These are phyloP conservation scores for Hedya salicella DNA, from an alignment of 2,888 invertebrate genomes.

Conservation along the genomic window DNA sequence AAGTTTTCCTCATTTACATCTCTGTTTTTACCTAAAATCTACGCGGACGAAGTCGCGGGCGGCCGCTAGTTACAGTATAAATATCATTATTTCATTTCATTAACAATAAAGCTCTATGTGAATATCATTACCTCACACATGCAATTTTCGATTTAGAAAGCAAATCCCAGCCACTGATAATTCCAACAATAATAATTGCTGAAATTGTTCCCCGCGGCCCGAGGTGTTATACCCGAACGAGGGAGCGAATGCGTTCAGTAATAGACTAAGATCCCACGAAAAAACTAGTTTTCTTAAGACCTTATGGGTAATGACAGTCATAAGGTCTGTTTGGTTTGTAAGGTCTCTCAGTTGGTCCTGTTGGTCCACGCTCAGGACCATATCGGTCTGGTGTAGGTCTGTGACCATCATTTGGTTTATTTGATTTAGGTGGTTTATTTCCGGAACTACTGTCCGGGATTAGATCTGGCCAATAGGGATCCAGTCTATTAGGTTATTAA, in stretches of 20 bases:
- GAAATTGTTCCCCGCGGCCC: not conserved
- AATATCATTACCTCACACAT: too few species aligned
- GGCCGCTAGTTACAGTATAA: too few species aligned
- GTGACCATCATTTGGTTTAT: slow-evolving; percentile 48
- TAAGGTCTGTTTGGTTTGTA: slow-evolving; percentile 56
- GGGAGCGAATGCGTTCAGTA: too few species aligned
- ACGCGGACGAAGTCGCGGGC: too few species aligned
- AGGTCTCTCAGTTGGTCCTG: slow-evolving; percentile 56
- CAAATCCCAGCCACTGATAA: slow-evolving; percentile 10
- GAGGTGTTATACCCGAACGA: slow-evolving; percentile 2
- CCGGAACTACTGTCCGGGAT: slow-evolving; percentile 30
- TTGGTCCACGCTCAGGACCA: slow-evolving; percentile 52
- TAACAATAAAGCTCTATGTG: too few species aligned
- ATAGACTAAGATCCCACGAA: too few species aligned
- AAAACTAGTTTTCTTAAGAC: slow-evolving; percentile 59
- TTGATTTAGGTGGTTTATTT: slow-evolving; percentile 32
- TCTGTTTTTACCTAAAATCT: too few species aligned
- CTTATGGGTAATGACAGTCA: slow-evolving; percentile 48
- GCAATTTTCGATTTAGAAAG: not conserved
- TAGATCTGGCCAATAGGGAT: slow-evolving; percentile 33
- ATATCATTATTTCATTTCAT: too few species aligned
- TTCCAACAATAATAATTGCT: slow-evolving; percentile 6
- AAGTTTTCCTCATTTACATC: too few species aligned
- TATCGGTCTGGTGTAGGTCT: slow-evolving; percentile 52
- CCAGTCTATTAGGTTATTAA: slow-evolving; percentile 31